Evolutionary conservation across 1,140 invertebrate genomes (phyloP).

Genomic region (Ephestia elutella): DNA sequence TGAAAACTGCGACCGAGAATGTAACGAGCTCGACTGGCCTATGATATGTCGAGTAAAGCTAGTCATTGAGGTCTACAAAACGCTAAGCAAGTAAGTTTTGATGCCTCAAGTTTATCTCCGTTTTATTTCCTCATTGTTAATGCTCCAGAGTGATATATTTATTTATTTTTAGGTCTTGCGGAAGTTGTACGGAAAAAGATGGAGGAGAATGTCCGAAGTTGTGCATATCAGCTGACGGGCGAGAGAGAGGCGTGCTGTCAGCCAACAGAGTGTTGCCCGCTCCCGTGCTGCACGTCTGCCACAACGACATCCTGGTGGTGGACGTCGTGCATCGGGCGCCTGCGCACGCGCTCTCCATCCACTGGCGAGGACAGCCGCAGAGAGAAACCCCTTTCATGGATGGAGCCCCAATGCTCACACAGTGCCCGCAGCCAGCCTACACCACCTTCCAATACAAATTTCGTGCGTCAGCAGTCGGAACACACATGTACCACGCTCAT

Average conservation of each 20-base stretch:
- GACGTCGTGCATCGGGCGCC: constrained; percentile 87
- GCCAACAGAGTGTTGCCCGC: constrained; percentile 89
- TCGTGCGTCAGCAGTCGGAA: constrained; percentile 80
- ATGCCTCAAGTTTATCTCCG: not conserved
- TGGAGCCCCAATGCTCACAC: constrained; percentile 87
- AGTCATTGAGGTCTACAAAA: constrained; percentile 80
- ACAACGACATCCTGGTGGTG: constrained; percentile 89
- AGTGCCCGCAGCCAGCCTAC: constrained; percentile 87
- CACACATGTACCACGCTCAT: constrained; percentile 85
- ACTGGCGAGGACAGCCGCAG: constrained; percentile 90
- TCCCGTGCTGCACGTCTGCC: constrained; percentile 88
- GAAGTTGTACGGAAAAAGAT: constrained; percentile 78
- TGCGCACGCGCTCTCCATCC: constrained; percentile 82
- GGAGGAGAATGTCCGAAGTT: constrained; percentile 76
- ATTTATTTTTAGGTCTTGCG: constrained; percentile 75
- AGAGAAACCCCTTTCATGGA: constrained; percentile 88
- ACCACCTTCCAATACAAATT: constrained; percentile 90
- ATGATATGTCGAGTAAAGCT: constrained; percentile 86
- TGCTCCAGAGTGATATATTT: too few species aligned
- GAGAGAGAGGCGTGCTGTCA: constrained; percentile 80
- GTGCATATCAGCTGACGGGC: constrained; percentile 83
- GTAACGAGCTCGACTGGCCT: constrained; percentile 84
- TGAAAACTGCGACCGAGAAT: constrained; percentile 82
- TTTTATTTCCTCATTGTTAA: too few species aligned
- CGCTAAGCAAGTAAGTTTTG: constrained; percentile 77